Evolutionary conservation across 2,113 vertebrate genomes (phyloP).

Genomic region (Chlorodrepanis virens): DNA sequence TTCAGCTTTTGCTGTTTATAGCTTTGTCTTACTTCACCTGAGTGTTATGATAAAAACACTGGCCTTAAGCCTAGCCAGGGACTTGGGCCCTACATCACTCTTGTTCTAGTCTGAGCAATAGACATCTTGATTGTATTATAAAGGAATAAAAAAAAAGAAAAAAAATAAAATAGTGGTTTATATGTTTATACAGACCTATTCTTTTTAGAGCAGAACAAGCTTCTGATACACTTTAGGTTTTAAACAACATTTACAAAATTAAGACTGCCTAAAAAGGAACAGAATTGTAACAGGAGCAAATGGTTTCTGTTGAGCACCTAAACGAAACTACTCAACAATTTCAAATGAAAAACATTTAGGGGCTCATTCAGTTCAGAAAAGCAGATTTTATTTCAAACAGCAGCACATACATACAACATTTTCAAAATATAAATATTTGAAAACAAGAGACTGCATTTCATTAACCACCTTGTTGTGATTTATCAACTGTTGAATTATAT

Average conservation of each 20-base stretch:
- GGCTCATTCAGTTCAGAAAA: not conserved
- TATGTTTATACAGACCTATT: not conserved
- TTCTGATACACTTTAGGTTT: not conserved
- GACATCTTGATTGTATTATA: not conserved
- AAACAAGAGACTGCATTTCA: not conserved
- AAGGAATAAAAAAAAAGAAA: not conserved
- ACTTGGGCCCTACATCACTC: not conserved
- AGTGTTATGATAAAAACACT: not conserved
- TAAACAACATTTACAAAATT: not conserved
- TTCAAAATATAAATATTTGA: not conserved
- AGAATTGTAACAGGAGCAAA: not conserved
- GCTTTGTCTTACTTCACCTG: not conserved
- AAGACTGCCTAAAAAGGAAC: not conserved
- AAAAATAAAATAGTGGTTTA: not conserved
- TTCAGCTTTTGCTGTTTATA: not conserved
- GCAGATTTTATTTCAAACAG: constrained; percentile 16
- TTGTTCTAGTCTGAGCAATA: not conserved
- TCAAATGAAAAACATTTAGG: not conserved
- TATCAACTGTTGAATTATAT: not conserved
- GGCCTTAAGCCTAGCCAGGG: not conserved
- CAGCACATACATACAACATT: not conserved
- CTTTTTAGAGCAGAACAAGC: not conserved
- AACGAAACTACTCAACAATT: not conserved
- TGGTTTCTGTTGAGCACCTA: not conserved
- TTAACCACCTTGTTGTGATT: not conserved